Evolutionary conservation across 2,888 invertebrate genomes (phyloP).

Genomic region (Antheraea assamensis): DNA sequence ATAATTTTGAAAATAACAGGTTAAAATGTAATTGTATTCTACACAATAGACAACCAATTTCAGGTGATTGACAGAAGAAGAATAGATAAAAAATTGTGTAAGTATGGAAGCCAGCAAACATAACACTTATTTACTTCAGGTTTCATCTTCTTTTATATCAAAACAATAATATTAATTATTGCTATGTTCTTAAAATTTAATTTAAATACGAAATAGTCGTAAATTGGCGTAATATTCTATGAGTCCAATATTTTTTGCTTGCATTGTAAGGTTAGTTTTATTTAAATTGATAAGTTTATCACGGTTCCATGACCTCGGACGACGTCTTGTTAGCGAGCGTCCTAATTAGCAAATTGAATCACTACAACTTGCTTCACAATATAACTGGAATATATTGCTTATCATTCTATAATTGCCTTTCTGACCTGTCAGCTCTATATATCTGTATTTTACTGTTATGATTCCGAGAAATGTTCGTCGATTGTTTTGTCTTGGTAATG

Average conservation of each 20-base stretch:
- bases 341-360: slow-evolving; percentile 63
- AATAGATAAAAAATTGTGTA: too few species aligned
- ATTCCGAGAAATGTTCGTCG: slow-evolving; percentile 59
- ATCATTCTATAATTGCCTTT: slow-evolving; percentile 61
- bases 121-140: too few species aligned
- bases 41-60: too few species aligned
- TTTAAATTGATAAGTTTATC: slow-evolving; percentile 42
- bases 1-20: too few species aligned
- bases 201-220: neutral
- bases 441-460: slow-evolving; percentile 47
- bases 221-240: slow-evolving; percentile 1
- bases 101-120: too few species aligned
- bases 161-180: too few species aligned
- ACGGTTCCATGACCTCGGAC: slow-evolving; percentile 42
- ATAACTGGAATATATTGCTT: slow-evolving; percentile 50
- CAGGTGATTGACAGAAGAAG: too few species aligned
- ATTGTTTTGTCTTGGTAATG: slow-evolving; percentile 55
- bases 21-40: too few species aligned
- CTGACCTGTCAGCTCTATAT: slow-evolving; percentile 65
- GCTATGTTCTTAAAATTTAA: neutral
- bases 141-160: too few species aligned
- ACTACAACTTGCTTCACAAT: slow-evolving; percentile 40
- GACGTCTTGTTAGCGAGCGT: slow-evolving; percentile 48
- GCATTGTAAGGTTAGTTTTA: slow-evolving; percentile 15
- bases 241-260: neutral